Evolutionary conservation across 2,113 vertebrate genomes (phyloP).

Genomic region (Micronycteris hirsuta): DNA sequence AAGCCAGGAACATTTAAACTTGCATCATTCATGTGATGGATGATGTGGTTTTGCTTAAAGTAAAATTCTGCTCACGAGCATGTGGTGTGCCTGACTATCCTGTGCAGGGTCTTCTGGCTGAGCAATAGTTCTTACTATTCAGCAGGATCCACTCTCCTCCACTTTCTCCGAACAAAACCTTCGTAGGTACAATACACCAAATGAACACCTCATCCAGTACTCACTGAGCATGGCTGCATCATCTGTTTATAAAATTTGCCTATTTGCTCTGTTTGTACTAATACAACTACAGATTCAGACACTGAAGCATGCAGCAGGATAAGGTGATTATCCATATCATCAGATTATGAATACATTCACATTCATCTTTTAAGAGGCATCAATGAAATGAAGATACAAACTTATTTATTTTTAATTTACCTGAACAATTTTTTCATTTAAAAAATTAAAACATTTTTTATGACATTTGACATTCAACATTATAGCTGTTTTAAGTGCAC

Average conservation of each 20-base stretch:
- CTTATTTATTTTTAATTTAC: not conserved
- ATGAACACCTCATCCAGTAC: not conserved
- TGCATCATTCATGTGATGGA: not conserved
- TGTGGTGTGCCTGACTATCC: rapidly evolving
- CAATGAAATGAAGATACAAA: not conserved
- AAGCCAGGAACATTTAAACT: not conserved
- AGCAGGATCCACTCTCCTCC: not conserved
- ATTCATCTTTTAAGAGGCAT: not conserved
- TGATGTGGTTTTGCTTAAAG: not conserved
- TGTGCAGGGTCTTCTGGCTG: not conserved
- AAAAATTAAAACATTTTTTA: not conserved
- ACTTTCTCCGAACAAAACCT: not conserved
- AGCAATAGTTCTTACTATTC: not conserved
- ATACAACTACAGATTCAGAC: not conserved
- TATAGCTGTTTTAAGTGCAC: not conserved
- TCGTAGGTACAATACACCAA: not conserved
- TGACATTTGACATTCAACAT: not conserved
- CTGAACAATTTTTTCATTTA: not conserved
- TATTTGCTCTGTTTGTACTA: not conserved
- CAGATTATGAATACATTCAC: not conserved
- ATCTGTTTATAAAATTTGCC: not conserved
- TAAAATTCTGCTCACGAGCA: not conserved
- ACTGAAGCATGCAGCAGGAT: not conserved
- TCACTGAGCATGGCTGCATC: not conserved
- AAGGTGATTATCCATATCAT: not conserved